Evolutionary conservation across 2,113 vertebrate genomes (phyloP), one percentile per base, ranked within the genome.

Genomic region (Odontophorus gujanensis): DNA sequence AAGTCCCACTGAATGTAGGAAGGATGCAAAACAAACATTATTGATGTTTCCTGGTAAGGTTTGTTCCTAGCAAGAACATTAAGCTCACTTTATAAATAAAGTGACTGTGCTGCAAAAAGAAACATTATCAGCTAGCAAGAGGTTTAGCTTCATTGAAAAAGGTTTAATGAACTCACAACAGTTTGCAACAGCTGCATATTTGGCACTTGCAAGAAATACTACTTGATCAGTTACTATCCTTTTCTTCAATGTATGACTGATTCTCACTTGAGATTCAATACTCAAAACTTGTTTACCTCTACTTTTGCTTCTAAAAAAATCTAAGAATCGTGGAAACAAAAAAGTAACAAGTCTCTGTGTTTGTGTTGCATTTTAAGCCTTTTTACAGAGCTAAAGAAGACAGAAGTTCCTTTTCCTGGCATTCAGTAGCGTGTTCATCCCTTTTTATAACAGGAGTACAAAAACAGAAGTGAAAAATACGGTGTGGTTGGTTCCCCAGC

Each of bases 401-500:
- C 26, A 34, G 22, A 84, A 40, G 17, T 19, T 42, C 24, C 45
- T 15, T 66, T 57, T 58, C 50, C 50, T 61, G 53, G 14, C 32
- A 76, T 32, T 42, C 62, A 75, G 24, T 32, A 57, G 2, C 36
- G 15, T 24, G 38, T 81, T 76, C 34, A 28, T 9, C 59, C 36
- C 38, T 55, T 30, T 65, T 55, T 53, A 71, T 6, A 66, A 13
- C 40, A 80, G 15, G 43, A 42, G 13, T 32, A n/a, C n/a, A 50
- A 25, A n/a, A 69, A 12, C 24, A 16, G 63, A 67, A 42, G 21
- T 42, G 69, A 68, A 51, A 76, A 81, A 79, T 26, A 7, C 8
- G 0, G 0, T 38, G 6, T 17, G 19, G 6, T 50, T 21, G 21
- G 7, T 25, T 4, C 14, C 38, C 36, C 13, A 34, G 2, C 22